phyloP scores from a whole-genome alignment of 1,140 invertebrate species.

The Pogonus chalceus region DNA sequence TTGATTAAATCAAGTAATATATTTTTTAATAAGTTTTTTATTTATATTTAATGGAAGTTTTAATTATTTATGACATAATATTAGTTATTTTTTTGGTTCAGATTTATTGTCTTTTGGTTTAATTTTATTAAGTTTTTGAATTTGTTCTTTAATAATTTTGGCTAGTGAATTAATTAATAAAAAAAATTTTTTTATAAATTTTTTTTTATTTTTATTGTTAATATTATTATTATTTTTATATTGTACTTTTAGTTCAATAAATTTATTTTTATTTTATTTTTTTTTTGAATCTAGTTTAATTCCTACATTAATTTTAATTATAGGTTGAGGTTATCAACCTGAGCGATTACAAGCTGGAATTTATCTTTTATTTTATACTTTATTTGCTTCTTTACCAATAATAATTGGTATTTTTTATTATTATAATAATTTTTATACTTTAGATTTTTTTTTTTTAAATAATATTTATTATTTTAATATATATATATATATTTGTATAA shows the following conservation, averaged over 20 bases:
- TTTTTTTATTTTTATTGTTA: conserved; percentile 43
- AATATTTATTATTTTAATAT: conserved; percentile 30
- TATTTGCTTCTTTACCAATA: conserved; percentile 49
- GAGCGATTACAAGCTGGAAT: conserved; percentile 47
- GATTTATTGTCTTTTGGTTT: conserved; percentile 42
- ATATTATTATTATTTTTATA: conserved; percentile 44
- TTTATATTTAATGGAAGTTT: conserved; percentile 34
- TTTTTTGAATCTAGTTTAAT: conserved; percentile 54
- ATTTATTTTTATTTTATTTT: conserved; percentile 55
- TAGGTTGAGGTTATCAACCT: conserved; percentile 50
- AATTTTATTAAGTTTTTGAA: conserved; percentile 42
- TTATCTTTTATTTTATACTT: conserved; percentile 54
- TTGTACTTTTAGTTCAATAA: conserved; percentile 42
- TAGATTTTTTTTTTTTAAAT: conserved; percentile 40
- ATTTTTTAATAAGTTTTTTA: conserved; percentile 35
- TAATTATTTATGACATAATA: conserved; percentile 27
- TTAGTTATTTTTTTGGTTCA: conserved; percentile 35
- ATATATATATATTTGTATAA: conserved; percentile 42
- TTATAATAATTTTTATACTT: conserved; percentile 32
- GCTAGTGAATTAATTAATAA: conserved; percentile 39
- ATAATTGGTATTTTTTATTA: conserved; percentile 43
- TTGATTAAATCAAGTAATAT: conserved; percentile 33
- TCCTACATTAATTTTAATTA: conserved; percentile 51
- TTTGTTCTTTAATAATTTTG: conserved; percentile 42
- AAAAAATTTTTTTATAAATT: conserved; percentile 35